Base-by-base conservation (phyloP, 2,113 vertebrate genomes). In the Dromas ardeola region DNA sequence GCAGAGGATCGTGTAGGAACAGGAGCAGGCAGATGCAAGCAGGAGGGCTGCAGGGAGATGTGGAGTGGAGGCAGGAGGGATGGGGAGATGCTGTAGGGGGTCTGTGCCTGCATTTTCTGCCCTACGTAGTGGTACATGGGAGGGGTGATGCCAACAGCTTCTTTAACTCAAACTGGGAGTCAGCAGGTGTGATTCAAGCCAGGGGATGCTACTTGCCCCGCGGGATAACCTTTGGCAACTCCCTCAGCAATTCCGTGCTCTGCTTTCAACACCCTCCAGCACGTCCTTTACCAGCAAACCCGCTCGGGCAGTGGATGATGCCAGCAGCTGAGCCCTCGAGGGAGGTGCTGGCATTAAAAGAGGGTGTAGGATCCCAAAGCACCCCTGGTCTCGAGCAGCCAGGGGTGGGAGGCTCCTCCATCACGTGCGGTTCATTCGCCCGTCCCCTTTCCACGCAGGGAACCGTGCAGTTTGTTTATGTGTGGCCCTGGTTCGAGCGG, bases 401-500 rank as follows among this genome's bases (percentile, higher is more conserved):
- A 4, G 67, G 43, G 15, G 10, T 8, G 81, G 71, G 87, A 56
- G 10, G 69, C 52, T 36, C 72, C 59, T 58, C 42, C 52, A 15
- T 66, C 91, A 56, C 53, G 1, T 45, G 19, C 3, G 1, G 40
- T 3, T 20, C 4, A 1, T 40, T 29, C 43, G 7, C 38, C 70
- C 49, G 5, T 90, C 76, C 92, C 67, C 80, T 90, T 63, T 17
- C 56, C 47, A 0, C 21, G n/a, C 86, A 77, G 88, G 59, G 88
- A 74, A 22, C 74, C 15, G 62, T 21, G 84, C 3, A 23, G 92
- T 79, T 95, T 95, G 94, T 92, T 97, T 83, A 74, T 89, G 95
- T 85, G 94, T 86, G 88, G 92, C 96, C 96, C 94, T 13, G 93
- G n/a, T 56, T 45, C 9, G 77, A 95, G 93, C 36, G 53, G 91